Conservation (phyloP, 2,113 vertebrate species). For the Lathamus discolor region DNA sequence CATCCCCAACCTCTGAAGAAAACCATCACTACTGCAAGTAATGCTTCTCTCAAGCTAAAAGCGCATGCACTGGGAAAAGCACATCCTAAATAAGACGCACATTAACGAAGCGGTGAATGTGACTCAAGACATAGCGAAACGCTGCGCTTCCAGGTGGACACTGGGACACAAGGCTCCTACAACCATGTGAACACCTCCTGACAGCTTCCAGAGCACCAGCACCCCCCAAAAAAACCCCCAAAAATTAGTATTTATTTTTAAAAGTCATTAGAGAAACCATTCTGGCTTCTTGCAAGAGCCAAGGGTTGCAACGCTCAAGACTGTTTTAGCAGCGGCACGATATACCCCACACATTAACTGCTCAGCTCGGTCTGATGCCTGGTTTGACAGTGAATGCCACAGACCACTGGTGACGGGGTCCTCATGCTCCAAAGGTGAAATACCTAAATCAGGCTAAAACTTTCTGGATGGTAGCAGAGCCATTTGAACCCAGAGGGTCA, state of each 20-base stretch:
- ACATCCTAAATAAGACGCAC: accelerated
- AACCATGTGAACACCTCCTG: accelerated
- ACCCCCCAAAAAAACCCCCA: not conserved
- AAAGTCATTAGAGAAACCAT: accelerated
- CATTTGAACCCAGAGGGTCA: accelerated
- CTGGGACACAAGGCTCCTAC: not conserved
- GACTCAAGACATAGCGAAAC: accelerated
- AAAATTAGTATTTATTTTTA: accelerated
- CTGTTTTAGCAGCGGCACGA: accelerated
- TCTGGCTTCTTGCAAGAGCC: not conserved
- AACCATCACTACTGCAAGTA: not conserved
- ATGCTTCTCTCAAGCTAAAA: not conserved
- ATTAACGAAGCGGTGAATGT: accelerated
- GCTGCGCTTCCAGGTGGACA: accelerated
- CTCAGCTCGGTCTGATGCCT: accelerated
- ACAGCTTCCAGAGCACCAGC: not conserved
- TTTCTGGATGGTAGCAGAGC: accelerated
- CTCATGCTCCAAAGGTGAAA: accelerated
- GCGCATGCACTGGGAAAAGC: accelerated
- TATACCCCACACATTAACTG: accelerated
- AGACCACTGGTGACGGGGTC: accelerated
- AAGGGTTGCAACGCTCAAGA: accelerated
- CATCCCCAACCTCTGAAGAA: not conserved
- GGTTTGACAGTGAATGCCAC: not conserved
- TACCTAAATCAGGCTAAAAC: not conserved